A percentile compares a stretch with the other conserved stretches of the same genome.
Conservation (phyloP, 2,797 vertebrate species). For the Acipenser transmontanus region DNA sequence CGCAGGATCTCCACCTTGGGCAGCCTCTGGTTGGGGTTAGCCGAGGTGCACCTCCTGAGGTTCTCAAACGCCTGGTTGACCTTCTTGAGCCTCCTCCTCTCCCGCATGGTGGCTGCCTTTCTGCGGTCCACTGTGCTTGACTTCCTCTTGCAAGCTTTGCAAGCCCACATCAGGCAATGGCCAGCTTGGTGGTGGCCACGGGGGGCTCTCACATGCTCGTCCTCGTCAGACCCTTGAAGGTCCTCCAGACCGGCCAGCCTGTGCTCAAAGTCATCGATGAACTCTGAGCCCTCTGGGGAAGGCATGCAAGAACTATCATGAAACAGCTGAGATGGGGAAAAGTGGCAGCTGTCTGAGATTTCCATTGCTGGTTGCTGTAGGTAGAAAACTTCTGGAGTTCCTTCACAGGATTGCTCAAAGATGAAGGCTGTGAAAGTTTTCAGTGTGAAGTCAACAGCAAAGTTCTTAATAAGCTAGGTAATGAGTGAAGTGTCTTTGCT, state of each 20-base stretch:
- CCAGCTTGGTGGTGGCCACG: slow-evolving; percentile 82
- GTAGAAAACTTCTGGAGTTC: too few relatives aligned
- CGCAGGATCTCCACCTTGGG: slow-evolving; percentile 97
- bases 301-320: slow-evolving; percentile 78
- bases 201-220: slow-evolving; percentile 81
- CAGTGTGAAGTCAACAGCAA: not conserved
- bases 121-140: slow-evolving; percentile 84
- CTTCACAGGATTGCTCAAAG: not conserved
- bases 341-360: slow-evolving; percentile 63
- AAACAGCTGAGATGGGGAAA: slow-evolving; percentile 82
- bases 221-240: slow-evolving; percentile 71
- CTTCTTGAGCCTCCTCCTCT: slow-evolving; percentile 89
- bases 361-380: slow-evolving; percentile 59
- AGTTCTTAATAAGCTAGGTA: slow-evolving; percentile 33
- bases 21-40: slow-evolving; percentile 87
- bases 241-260: slow-evolving; percentile 45
- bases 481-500: slow-evolving; percentile 64
- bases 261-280: slow-evolving; percentile 57
- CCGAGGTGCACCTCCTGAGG: slow-evolving; percentile 83
- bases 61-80: slow-evolving; percentile 97
- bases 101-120: slow-evolving; percentile 92
- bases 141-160: slow-evolving; percentile 94
- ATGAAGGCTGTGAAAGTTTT: slow-evolving; percentile 16
- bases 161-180: slow-evolving; percentile 95
- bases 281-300: slow-evolving; percentile 75